phyloP scores from a whole-genome alignment of 2,888 invertebrate species.

The Phengaris alcon region DNA sequence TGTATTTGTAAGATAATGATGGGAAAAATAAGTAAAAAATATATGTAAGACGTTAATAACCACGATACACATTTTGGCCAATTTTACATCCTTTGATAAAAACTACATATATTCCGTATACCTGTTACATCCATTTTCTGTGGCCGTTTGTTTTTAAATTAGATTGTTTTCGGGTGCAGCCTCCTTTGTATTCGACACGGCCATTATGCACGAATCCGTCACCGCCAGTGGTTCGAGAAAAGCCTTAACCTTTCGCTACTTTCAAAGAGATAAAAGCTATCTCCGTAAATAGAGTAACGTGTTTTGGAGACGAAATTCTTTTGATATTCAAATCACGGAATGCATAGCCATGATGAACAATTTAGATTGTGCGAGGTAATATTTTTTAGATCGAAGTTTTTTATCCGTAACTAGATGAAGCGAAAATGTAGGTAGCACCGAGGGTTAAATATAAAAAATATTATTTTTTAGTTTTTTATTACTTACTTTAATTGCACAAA shows the following conservation, averaged over 20 bases:
- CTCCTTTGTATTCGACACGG: conserved; percentile 49
- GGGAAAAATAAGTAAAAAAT: no score
- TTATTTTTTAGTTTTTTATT: neutral
- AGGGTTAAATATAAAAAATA: neutral
- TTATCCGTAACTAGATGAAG: neutral
- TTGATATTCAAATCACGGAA: conserved; percentile 52
- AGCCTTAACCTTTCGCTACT: conserved; percentile 40
- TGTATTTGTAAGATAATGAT: no score
- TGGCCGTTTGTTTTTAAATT: conserved; percentile 54
- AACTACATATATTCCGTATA: conserved; percentile 6
- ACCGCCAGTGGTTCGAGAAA: conserved; percentile 41
- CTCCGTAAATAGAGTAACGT: conserved; percentile 39
- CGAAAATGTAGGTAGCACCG: neutral
- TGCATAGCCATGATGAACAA: conserved; percentile 36
- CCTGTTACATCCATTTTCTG: conserved; percentile 28
- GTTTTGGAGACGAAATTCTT: conserved; percentile 45
- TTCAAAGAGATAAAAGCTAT: conserved; percentile 44
- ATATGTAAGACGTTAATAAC: no score
- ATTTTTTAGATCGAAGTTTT: conserved; percentile 2
- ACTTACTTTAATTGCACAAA: neutral
- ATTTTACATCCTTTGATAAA: conserved; percentile 4
- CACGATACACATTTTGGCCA: neutral
- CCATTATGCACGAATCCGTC: conserved; percentile 49
- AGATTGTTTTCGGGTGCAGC: conserved; percentile 52
- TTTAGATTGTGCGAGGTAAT: conserved; percentile 32